These are phyloP conservation scores for Cercopithecus diana DNA, from an alignment of 2,797 vertebrate genomes.

Conservation along the genomic window DNA sequence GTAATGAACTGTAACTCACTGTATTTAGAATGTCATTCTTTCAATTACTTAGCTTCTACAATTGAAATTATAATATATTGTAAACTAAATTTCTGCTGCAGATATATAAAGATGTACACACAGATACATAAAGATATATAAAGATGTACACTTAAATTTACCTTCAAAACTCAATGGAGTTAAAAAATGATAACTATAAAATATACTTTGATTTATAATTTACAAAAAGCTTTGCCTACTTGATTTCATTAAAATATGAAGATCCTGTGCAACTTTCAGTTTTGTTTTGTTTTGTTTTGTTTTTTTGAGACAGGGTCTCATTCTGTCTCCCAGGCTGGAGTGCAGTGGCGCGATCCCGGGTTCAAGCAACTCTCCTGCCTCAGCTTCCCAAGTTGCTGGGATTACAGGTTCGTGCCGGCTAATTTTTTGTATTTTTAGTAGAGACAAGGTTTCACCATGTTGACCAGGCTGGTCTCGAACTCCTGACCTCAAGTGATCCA, in stretches of 20 bases:
- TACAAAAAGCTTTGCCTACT: not conserved
- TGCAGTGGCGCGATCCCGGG: rapidly evolving
- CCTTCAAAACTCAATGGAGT: not conserved
- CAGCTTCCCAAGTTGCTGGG: too few species aligned
- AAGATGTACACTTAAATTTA: not conserved
- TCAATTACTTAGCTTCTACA: not conserved
- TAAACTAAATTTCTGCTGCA: not conserved
- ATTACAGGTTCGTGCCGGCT: too few species aligned
- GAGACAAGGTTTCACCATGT: too few species aligned
- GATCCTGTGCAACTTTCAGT: not conserved
- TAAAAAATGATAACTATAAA: not conserved
- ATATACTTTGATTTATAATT: not conserved
- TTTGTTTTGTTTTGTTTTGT: not conserved
- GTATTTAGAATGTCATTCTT: not conserved
- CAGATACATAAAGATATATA: not conserved
- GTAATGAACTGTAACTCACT: not conserved
- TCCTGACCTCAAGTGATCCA: too few species aligned
- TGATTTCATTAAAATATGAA: not conserved
- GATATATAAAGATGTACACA: not conserved
- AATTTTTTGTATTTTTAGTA: too few species aligned
- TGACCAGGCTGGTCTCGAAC: too few species aligned
- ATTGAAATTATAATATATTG: not conserved
- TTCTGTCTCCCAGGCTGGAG: too few species aligned
- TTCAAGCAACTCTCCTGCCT: too few species aligned
- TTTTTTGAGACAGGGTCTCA: too few species aligned